Conservation (phyloP, 2,888 invertebrate species). For the Actias luna region DNA sequence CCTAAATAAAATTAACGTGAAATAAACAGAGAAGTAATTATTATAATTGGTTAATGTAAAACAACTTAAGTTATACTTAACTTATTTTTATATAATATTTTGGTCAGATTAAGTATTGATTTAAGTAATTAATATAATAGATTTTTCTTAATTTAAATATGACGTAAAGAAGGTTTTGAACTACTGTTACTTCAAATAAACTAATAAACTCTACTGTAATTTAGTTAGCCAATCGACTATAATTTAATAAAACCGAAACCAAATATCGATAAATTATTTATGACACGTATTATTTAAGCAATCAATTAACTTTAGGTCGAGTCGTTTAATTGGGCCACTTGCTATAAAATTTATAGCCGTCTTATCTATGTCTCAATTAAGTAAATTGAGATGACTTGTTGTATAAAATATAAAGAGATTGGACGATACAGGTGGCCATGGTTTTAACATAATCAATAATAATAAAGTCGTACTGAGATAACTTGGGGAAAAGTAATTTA, state of each 20-base stretch:
- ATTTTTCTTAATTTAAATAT: too few species aligned
- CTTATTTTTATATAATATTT: too few species aligned
- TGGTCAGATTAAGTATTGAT: too few species aligned
- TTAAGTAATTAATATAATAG: too few species aligned
- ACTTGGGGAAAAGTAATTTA: not conserved
- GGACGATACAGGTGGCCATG: constrained; percentile 39
- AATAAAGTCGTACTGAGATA: not conserved
- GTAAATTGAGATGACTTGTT: constrained; percentile 32
- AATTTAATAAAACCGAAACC: constrained; percentile 9
- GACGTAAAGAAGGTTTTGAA: not conserved
- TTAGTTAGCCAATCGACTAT: constrained; percentile 3
- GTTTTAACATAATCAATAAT: not conserved
- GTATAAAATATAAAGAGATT: constrained; percentile 32
- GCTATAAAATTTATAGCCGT: constrained; percentile 42
- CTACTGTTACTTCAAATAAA: not conserved
- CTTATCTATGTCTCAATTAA: constrained; percentile 49
- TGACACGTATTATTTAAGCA: constrained; percentile 39
- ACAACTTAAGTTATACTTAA: too few species aligned
- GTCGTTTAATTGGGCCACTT: constrained; percentile 40
- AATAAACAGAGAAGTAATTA: too few species aligned
- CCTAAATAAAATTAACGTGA: too few species aligned
- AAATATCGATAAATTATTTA: constrained; percentile 18
- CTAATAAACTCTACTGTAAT: not conserved
- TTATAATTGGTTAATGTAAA: too few species aligned
- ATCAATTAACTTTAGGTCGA: constrained; percentile 39